A percentile compares a stretch with the other conserved stretches of the same genome.
Conservation (phyloP, 2,888 invertebrate species). For the Cyclophora punctaria region DNA sequence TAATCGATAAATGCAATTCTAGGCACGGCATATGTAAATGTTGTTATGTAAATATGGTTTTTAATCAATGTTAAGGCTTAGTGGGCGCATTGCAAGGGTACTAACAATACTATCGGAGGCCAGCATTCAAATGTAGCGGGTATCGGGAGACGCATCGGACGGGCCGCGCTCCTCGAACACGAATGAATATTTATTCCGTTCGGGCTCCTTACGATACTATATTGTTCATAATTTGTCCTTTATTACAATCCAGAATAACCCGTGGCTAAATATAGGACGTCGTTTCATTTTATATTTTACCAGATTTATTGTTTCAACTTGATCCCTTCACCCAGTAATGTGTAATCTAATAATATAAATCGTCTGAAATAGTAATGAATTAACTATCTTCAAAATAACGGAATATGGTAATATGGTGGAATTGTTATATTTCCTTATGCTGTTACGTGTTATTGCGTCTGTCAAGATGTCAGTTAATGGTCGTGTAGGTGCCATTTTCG, state of each 20-base stretch:
- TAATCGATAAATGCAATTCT: conserved; percentile 64
- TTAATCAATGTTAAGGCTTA: conserved; percentile 63
- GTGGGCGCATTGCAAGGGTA: conserved; percentile 33
- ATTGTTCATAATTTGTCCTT: conserved; percentile 59
- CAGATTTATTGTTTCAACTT: too few relatives aligned
- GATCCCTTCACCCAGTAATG: too few relatives aligned
- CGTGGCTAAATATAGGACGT: too few relatives aligned
- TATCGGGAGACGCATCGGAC: conserved; percentile 56
- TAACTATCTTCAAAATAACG: too few relatives aligned
- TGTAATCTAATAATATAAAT: too few relatives aligned
- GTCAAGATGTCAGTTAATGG: conserved; percentile 10
- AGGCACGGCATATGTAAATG: conserved; percentile 68
- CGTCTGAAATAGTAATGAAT: too few relatives aligned
- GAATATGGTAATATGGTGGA: too few relatives aligned
- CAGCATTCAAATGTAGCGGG: conserved; percentile 56
- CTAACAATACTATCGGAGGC: conserved; percentile 62
- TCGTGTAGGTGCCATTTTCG: conserved; percentile 29
- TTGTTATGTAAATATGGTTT: conserved; percentile 58
- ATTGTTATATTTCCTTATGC: too few relatives aligned
- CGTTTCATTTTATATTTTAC: too few relatives aligned
- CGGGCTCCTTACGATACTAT: conserved; percentile 32
- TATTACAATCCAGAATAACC: conserved; percentile 26
- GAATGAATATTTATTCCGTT: conserved; percentile 68
- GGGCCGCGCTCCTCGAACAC: conserved; percentile 37
- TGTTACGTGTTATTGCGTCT: conserved; percentile 6